Conservation (phyloP, 2,888 invertebrate genomes). For the Diabrotica balteata region DNA sequence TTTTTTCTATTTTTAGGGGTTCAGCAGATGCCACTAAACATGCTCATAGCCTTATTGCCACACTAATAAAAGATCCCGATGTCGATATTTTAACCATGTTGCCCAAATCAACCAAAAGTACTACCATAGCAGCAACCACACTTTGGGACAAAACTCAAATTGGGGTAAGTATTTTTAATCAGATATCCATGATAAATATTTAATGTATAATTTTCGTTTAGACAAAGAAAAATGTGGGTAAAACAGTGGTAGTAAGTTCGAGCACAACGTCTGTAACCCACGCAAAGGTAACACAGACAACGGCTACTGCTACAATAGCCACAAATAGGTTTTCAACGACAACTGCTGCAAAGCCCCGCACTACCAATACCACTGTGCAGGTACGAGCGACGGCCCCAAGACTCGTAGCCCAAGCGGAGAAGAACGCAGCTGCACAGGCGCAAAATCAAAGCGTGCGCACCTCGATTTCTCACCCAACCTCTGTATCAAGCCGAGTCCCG, state of each 20-base stretch:
- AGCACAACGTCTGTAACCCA: slow-evolving; percentile 37
- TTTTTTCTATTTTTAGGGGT: slow-evolving; percentile 66
- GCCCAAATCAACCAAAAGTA: slow-evolving; percentile 65
- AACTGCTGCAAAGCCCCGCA: slow-evolving; percentile 50
- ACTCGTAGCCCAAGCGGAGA: slow-evolving; percentile 66
- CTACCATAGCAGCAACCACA: slow-evolving; percentile 64
- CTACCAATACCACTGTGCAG: slow-evolving; percentile 44
- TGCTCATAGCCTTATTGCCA: slow-evolving; percentile 88
- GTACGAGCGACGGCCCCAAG: slow-evolving; percentile 60
- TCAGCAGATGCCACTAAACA: slow-evolving; percentile 91
- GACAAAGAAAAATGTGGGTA: slow-evolving; percentile 58
- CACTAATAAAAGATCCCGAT: slow-evolving; percentile 94
- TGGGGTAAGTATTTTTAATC: slow-evolving; percentile 55
- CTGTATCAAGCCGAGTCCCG: slow-evolving; percentile 61
- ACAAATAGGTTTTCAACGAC: slow-evolving; percentile 38
- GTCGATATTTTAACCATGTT: slow-evolving; percentile 86
- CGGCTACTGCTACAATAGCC: slow-evolving; percentile 45
- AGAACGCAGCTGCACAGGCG: slow-evolving; percentile 56
- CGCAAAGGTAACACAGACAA: slow-evolving; percentile 47
- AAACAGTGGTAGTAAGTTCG: slow-evolving; percentile 44
- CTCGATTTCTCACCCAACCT: slow-evolving; percentile 64
- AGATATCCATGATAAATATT: no score
- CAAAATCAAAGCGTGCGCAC: slow-evolving; percentile 32
- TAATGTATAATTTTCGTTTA: slow-evolving; percentile 32
- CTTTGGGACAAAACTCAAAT: slow-evolving; percentile 67